These are phyloP conservation scores for Taxidea taxus DNA, from an alignment of 2,113 vertebrate species.

Conservation along the genomic window DNA sequence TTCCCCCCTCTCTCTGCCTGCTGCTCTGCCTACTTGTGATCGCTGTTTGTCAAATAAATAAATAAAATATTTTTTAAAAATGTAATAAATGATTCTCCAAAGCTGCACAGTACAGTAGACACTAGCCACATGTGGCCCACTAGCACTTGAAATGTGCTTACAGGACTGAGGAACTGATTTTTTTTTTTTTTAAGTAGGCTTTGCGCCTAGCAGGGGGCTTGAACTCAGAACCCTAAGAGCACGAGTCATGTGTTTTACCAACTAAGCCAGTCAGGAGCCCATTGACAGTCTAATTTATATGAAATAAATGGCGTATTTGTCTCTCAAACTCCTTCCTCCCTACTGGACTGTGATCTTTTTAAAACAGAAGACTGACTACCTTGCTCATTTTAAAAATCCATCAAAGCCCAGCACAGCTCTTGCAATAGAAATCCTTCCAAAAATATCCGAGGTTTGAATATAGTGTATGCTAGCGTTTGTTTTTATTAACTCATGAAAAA, in stretches of 20 bases:
- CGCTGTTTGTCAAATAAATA: no score
- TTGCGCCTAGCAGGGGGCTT: neutral
- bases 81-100: neutral
- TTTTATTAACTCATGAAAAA: neutral
- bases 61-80: no score
- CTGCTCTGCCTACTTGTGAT: no score
- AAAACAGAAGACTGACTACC: neutral
- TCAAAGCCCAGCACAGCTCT: neutral
- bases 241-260: neutral
- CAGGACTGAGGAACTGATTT: neutral
- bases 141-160: neutral
- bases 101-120: neutral
- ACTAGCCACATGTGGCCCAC: neutral
- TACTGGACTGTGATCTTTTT: neutral
- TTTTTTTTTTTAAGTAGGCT: neutral
- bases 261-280: neutral
- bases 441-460: slow-evolving; percentile 49
- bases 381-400: slow-evolving; percentile 26
- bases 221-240: neutral
- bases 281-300: neutral
- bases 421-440: slow-evolving; percentile 41
- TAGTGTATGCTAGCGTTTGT: neutral
- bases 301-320: neutral
- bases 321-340: neutral
- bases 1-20: no score